Base-by-base conservation (phyloP, 2,797 vertebrate species). In the Pantherophis vulpinus region DNA sequence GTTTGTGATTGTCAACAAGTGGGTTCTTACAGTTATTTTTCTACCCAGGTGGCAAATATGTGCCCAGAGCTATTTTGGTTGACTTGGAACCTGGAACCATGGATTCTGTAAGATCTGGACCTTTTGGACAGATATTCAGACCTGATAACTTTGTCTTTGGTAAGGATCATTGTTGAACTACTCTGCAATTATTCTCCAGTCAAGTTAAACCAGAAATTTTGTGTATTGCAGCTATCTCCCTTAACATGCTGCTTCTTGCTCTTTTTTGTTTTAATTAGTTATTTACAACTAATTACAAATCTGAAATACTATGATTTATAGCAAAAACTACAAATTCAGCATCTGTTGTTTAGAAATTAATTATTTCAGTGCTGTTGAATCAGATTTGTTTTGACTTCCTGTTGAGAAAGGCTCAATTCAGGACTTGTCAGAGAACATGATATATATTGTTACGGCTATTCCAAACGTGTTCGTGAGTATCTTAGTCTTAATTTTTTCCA, bases 131-230 rank as follows among this genome's bases (percentile, higher is more conserved):
- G 94, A 98, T 98, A 94, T 98, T 98, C 94, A 97, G 98, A 66
- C 98, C 98, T 1, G 98, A 98, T 95, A 98, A 98, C 96, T 98
- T 98, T 74, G 98, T 98, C n/a, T 98, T 98, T 27, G 98, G 98
- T 98, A 95, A 97, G 97, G 6, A 29, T 37, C 29, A 59, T 23
- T 6, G 5, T 4, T 47, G 18, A 83, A 7, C 1, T 32, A 29
- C 12, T 47, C 2, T 58, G 60, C 37, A 66, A 58, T 37, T 7
- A 32, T 20, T 51, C 20, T 14, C 61, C 8, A 3, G 55, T 32
- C 55, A n/a, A 12, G 27, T 87, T 55, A 29, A 42, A 87, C 37
- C 20, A 83, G 37, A 83, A 83, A 83, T 47, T 47, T 25, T 83
- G 74, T 20, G 23, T 79, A 23, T 4, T 42, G 37, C 74, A 79